phyloP scores from a whole-genome alignment of 2,113 vertebrate genomes.

The Megaceryle torquata region DNA sequence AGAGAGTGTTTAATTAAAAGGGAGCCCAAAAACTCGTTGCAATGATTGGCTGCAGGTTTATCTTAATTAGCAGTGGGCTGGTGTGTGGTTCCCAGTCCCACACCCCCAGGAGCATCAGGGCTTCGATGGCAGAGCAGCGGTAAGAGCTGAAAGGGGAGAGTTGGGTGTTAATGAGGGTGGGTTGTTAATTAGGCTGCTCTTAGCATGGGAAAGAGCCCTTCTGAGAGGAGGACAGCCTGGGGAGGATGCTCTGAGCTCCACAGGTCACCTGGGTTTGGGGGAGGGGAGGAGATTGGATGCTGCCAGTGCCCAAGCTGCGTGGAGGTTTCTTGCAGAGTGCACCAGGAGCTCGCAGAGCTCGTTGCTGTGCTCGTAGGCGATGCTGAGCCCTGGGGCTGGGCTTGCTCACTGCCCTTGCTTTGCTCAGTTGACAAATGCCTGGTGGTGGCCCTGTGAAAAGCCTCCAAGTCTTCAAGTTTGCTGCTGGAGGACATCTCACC shows the following conservation, averaged over 20 bases:
- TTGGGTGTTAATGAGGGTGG: background rate
- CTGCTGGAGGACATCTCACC: background rate
- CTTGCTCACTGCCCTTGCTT: background rate
- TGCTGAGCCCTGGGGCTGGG: rapidly evolving
- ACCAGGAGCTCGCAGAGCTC: background rate
- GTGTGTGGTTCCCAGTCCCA: rapidly evolving
- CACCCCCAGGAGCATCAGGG: background rate
- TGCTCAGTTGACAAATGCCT: rapidly evolving
- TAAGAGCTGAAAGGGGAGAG: background rate
- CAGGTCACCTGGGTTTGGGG: rapidly evolving
- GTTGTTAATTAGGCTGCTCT: background rate
- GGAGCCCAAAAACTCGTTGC: background rate
- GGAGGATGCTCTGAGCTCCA: background rate
- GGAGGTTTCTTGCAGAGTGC: rapidly evolving
- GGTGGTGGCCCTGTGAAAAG: background rate
- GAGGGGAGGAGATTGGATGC: background rate
- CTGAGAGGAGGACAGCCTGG: background rate
- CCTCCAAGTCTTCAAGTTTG: no score
- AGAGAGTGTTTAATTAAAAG: slow-evolving; percentile 38
- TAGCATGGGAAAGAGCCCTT: background rate
- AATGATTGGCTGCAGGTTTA: background rate
- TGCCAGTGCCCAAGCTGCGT: rapidly evolving
- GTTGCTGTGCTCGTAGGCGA: rapidly evolving
- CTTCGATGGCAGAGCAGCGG: background rate
- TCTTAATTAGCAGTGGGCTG: background rate